Evolutionary conservation across 30 jellyfish, hydroid and myxozoan species (phyloP).

Genomic region (Cassiopea xamachana): DNA sequence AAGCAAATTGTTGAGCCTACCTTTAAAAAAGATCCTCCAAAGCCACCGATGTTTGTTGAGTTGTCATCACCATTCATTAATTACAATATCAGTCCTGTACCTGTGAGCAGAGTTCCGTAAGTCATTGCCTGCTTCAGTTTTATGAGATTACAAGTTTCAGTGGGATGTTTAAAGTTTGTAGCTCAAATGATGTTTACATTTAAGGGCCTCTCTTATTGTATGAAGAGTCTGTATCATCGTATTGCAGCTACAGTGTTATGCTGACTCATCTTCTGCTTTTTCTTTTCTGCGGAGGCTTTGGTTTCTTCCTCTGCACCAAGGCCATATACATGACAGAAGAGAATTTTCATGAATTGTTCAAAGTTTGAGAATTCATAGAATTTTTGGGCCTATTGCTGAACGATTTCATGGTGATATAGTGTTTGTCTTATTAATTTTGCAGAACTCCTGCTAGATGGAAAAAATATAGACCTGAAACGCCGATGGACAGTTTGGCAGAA

Average conservation of each 20-base stretch:
- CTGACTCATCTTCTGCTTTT: too few relatives aligned
- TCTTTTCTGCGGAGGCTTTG: too few relatives aligned
- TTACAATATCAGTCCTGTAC: constrained; percentile 80
- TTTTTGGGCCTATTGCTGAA: too few relatives aligned
- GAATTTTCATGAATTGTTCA: too few relatives aligned
- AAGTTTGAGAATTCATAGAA: too few relatives aligned
- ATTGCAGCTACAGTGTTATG: too few relatives aligned
- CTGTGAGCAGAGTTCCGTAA: constrained; percentile 76
- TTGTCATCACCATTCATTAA: constrained; percentile 82
- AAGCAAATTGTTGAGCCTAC: constrained; percentile 81
- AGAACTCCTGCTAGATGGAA: constrained; percentile 89
- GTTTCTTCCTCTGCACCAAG: too few relatives aligned
- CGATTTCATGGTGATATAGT: not conserved
- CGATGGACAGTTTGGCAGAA: constrained; percentile 85
- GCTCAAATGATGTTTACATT: too few relatives aligned
- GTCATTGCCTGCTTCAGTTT: not conserved
- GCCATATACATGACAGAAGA: too few relatives aligned
- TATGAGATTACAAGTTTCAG: too few relatives aligned
- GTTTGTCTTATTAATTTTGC: not conserved
- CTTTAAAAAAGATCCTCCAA: constrained; percentile 63
- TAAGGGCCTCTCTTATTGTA: too few relatives aligned
- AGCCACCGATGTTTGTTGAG: constrained; percentile 89
- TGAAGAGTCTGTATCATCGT: too few relatives aligned
- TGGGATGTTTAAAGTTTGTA: not conserved
- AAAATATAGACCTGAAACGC: constrained; percentile 74